Evolutionary conservation across 35 echinoderm and acorn worm genomes (phyloP).

Genomic region (Heliocidaris tuberculata): DNA sequence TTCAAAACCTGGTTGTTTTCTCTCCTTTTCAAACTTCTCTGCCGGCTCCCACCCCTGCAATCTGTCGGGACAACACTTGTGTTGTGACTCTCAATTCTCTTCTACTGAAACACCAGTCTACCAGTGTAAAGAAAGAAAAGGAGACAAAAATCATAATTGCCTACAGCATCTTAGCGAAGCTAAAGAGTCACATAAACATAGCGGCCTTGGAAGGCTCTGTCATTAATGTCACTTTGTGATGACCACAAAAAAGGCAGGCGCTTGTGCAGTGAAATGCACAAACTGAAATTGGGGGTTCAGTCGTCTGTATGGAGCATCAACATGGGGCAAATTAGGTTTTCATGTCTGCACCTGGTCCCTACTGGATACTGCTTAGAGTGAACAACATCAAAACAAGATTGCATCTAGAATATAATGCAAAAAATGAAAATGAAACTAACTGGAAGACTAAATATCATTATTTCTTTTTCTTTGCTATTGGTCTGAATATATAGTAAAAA

Average conservation of each 20-base stretch:
- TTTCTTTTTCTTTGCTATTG: neutral
- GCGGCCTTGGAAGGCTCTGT: neutral
- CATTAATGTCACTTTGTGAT: conserved; percentile 18
- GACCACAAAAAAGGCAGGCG: conserved; percentile 7
- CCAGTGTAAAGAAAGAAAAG: neutral
- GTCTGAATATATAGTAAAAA: too few relatives aligned
- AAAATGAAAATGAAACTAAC: neutral
- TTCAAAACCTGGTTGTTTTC: neutral
- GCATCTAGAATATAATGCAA: neutral
- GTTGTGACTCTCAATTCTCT: neutral
- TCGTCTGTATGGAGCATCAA: neutral
- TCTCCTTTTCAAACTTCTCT: neutral
- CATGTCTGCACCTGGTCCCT: neutral
- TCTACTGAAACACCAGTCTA: neutral
- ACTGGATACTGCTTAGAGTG: neutral
- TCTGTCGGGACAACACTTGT: neutral
- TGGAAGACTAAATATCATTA: neutral
- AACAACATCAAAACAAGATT: neutral
- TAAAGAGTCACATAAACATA: conserved; percentile 4
- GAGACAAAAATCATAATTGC: neutral
- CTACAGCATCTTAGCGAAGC: neutral
- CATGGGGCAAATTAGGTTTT: conserved; percentile 1
- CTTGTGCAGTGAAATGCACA: neutral
- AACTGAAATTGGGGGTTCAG: neutral
- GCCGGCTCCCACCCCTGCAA: neutral